phyloP scores from a whole-genome alignment of 2,888 invertebrate genomes.

The Nezara viridula region DNA sequence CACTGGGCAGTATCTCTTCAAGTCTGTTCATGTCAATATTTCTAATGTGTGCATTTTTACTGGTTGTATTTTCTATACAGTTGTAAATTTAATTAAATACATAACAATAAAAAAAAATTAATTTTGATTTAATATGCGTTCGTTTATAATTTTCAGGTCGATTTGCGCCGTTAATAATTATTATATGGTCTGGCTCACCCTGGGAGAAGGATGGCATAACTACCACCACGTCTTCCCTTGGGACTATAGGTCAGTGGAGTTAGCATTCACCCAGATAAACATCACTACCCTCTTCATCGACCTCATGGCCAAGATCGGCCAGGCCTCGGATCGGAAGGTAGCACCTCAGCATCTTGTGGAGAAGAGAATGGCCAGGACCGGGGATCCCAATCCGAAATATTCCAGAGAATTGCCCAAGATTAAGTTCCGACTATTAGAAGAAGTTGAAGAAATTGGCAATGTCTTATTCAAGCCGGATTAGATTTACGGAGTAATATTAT shows the following conservation, averaged over 20 bases:
- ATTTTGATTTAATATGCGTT: no score
- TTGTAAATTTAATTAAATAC: no score
- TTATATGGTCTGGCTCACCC: constrained; percentile 65
- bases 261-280: constrained; percentile 69
- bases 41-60: no score
- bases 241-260: constrained; percentile 68
- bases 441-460: not conserved
- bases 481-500: no score
- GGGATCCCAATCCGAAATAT: constrained; percentile 75
- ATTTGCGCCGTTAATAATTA: constrained; percentile 67
- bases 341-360: constrained; percentile 80
- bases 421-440: not conserved
- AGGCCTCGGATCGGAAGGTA: constrained; percentile 88
- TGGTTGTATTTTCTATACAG: no score
- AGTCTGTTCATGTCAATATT: no score
- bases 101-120: no score
- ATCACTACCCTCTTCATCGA: constrained; percentile 70
- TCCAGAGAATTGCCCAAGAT: not conserved
- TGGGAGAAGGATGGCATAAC: constrained; percentile 72
- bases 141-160: no score
- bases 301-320: constrained; percentile 79
- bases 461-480: not conserved
- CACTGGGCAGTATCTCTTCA: no score
- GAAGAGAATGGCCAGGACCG: constrained; percentile 80
- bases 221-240: constrained; percentile 74